Evolutionary conservation across 1,140 invertebrate genomes (phyloP).

Genomic region (Zaprionus davidi): DNA sequence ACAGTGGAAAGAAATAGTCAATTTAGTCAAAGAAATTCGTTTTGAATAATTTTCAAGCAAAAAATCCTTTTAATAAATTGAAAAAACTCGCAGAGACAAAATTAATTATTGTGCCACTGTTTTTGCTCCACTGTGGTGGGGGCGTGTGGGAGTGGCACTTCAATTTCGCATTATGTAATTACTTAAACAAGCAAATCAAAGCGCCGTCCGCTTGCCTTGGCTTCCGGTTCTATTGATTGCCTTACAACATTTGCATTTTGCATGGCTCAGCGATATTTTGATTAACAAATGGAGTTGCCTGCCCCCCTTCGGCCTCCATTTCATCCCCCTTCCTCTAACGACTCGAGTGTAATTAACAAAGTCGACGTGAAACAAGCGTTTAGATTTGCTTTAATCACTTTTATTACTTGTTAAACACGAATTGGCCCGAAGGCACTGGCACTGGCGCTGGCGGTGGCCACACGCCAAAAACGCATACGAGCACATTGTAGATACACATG

Average conservation of each 20-base stretch:
- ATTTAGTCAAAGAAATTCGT: background rate
- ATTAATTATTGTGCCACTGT: background rate
- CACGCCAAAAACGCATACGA: conserved; percentile 30
- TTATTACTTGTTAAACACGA: conserved; percentile 79
- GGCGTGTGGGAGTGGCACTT: conserved; percentile 8
- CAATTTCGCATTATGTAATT: conserved; percentile 58
- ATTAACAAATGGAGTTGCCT: conserved; percentile 65
- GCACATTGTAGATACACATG: conserved; percentile 13
- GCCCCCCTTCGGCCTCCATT: background rate
- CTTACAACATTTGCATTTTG: conserved; percentile 61
- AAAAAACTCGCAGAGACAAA: background rate
- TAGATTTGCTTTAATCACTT: conserved; percentile 78
- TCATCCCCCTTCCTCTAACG: too few relatives aligned
- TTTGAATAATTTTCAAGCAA: background rate
- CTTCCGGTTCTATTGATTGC: conserved; percentile 73
- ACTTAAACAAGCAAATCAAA: conserved; percentile 66
- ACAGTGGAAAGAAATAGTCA: background rate
- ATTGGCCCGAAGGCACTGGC: conserved; percentile 31
- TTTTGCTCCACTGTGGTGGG: conserved; percentile 1
- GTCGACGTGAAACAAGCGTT: conserved; percentile 57
- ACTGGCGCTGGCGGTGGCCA: conserved; percentile 37
- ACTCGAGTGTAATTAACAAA: conserved; percentile 38
- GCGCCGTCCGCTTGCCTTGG: conserved; percentile 32
- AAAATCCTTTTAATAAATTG: background rate
- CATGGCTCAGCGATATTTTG: conserved; percentile 51